Evolutionary conservation across 23 tunicate genomes (phyloP), one percentile per base, ranked within the genome.

Genomic region (Trididemnum clinides): DNA sequence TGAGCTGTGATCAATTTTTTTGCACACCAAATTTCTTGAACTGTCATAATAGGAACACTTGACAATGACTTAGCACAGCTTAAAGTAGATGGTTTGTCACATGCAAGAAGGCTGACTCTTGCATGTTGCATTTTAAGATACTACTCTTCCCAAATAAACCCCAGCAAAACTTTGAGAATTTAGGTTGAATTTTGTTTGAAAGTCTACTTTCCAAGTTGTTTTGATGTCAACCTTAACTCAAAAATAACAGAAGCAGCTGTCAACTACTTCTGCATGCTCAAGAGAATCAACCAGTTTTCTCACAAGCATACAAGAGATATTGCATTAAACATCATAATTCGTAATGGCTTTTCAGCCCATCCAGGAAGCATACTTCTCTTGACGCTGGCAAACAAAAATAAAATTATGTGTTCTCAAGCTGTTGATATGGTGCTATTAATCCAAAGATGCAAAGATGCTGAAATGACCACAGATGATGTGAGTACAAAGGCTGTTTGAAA

Each of bases 151-250:
- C 75, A 69, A 31, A 31, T 37, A 28, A 28, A 28, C 7, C 75
- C 36, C 2, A 69, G 75, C 75, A 69, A 28, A 69, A 69, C 12
- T 69, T 30, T 69, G 7, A 31, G 34, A 69, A 31, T 69, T 69
- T 33, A 29, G 75, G 75, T 30, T 5, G 75, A 69, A 33, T 33
- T 54, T 79, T 31, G 35, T 21, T 62, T 18, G 36, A 22, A 33
- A 57, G 39, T 79, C 78, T 79, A 79, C 30, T 79, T 79, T 28
- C 84, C 84, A 20, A 51, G 70, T 25, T 79, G 84, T 77, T 79
- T 79, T 59, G 84, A 50, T 58, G 30, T 79, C 64, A 79, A 79
- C 6, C 23, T 79, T 26, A 51, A 79, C 32, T 50, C 44, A 20
- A 33, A 51, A 28, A 23, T 79, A 1, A 50, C 15, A 21, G 6